Conservation (phyloP, 2,113 vertebrate genomes). For the Psettodes erumei region DNA sequence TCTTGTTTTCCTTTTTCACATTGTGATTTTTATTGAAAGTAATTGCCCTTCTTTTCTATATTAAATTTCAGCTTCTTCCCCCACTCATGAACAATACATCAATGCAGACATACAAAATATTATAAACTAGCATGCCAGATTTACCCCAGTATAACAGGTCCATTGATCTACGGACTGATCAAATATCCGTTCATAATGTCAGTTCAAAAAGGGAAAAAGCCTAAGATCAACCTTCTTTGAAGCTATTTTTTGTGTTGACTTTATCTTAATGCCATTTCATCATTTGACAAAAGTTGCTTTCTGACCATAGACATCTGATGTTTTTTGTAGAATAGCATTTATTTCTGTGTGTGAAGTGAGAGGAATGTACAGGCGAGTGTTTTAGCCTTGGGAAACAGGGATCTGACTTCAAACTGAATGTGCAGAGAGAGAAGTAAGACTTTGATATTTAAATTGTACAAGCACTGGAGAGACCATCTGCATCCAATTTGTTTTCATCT, state of each 20-base stretch:
- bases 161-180: background rate
- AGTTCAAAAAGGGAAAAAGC: conserved; percentile 2
- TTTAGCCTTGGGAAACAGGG: conserved; percentile 5
- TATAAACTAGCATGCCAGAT: conserved; percentile 1
- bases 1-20: conserved; percentile 11
- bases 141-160: background rate
- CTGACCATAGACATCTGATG: background rate
- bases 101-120: background rate
- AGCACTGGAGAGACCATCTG: background rate
- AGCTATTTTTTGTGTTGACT: background rate
- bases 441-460: conserved; percentile 46
- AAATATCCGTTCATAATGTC: conserved; percentile 15
- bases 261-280: background rate
- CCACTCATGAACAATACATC: conserved; percentile 3
- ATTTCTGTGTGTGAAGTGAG: conserved; percentile 30
- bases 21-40: conserved; percentile 46
- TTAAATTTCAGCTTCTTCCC: conserved; percentile 6
- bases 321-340: conserved; percentile 16
- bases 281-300: background rate
- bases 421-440: conserved; percentile 12
- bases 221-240: background rate
- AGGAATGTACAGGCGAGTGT: conserved; percentile 13
- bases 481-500: conserved; percentile 23
- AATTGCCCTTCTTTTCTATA: conserved; percentile 39
- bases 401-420: conserved; percentile 28